Evolutionary conservation across 2,888 invertebrate genomes (phyloP).

Genomic region (Papilio elwesi): DNA sequence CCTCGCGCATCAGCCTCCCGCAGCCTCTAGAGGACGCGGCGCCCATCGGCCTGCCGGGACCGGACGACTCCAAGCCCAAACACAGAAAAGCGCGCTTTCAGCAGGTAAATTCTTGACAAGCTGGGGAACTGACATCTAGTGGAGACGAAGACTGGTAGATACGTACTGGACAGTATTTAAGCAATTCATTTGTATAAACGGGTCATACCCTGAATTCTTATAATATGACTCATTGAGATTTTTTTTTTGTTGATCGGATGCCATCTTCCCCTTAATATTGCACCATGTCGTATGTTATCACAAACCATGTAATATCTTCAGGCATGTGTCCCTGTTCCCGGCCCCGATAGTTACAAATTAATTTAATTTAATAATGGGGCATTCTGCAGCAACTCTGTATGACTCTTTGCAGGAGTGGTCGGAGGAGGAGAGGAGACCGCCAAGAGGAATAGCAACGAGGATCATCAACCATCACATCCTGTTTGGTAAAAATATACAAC

Average conservation of each 20-base stretch:
- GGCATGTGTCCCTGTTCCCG: conserved; percentile 12
- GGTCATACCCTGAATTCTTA: neutral
- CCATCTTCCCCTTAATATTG: conserved; percentile 35
- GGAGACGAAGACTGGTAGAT: neutral
- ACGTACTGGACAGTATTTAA: neutral
- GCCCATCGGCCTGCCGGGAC: conserved; percentile 82
- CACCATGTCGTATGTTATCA: conserved; percentile 44
- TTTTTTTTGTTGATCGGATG: neutral
- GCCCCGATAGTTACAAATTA: neutral
- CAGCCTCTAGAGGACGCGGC: conserved; percentile 70
- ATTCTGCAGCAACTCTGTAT: conserved; percentile 26
- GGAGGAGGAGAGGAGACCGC: conserved; percentile 81
- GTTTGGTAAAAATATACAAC: conserved; percentile 66
- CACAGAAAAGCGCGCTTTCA: conserved; percentile 94
- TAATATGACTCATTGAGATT: neutral
- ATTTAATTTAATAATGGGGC: conserved; percentile 19
- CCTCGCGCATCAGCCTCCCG: conserved; percentile 75
- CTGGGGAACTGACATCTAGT: conserved; percentile 39
- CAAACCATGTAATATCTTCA: neutral
- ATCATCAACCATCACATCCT: conserved; percentile 83
- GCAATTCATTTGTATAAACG: neutral
- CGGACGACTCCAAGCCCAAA: conserved; percentile 86
- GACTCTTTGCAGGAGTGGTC: conserved; percentile 74
- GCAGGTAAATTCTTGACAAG: conserved; percentile 84
- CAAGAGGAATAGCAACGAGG: conserved; percentile 82